Evolutionary conservation across 1,140 invertebrate genomes (phyloP).

Genomic region (Globodera rostochiensis): DNA sequence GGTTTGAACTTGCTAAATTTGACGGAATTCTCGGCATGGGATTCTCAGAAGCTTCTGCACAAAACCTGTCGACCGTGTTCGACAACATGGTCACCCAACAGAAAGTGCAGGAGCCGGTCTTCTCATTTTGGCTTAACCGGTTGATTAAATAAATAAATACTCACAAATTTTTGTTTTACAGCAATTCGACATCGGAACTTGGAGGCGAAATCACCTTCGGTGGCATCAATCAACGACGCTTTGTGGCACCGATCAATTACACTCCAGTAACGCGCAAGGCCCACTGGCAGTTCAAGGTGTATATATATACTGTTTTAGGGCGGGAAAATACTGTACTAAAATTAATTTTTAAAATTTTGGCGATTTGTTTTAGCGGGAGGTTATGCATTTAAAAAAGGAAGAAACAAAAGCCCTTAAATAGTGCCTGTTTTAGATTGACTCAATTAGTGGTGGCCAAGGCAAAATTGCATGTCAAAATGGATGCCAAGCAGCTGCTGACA

Average conservation of each 20-base stretch:
- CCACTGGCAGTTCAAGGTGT: constrained; percentile 97
- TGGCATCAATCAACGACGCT: constrained; percentile 71
- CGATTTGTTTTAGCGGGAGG: too few relatives aligned
- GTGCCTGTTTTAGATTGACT: background rate
- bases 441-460: background rate
- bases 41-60: constrained; percentile 78
- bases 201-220: constrained; percentile 67
- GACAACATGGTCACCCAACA: constrained; percentile 88
- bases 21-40: constrained; percentile 95
- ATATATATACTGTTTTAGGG: background rate
- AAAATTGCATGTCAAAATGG: constrained; percentile 59
- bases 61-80: constrained; percentile 77
- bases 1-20: constrained; percentile 86
- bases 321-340: too few relatives aligned
- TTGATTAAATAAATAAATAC: constrained; percentile 27
- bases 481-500: constrained; percentile 83
- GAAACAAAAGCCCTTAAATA: too few relatives aligned
- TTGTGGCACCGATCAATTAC: constrained; percentile 87
- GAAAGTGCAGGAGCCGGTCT: constrained; percentile 78
- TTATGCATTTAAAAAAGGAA: too few relatives aligned
- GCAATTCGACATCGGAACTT: constrained; percentile 58
- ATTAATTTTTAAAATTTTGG: too few relatives aligned
- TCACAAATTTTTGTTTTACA: constrained; percentile 24
- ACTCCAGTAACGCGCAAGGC: constrained; percentile 81
- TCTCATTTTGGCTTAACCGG: constrained; percentile 90